Conservation (phyloP, 2,797 vertebrate species). For the Cetoscarus ocellatus region DNA sequence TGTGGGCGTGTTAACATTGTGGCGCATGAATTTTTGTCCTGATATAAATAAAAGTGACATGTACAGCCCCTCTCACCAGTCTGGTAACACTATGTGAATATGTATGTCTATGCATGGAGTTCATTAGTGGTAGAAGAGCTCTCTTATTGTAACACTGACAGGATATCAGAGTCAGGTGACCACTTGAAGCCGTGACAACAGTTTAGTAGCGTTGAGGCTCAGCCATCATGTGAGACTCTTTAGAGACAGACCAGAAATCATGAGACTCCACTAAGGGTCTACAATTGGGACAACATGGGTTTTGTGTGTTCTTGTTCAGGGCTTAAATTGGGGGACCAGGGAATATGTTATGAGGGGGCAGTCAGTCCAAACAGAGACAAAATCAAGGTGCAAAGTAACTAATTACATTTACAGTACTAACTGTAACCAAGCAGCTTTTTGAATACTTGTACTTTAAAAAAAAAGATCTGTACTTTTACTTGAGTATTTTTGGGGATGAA, state of each 20-base stretch:
- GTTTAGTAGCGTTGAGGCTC: conserved; percentile 17
- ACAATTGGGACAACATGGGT: conserved; percentile 25
- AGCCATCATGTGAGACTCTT: conserved; percentile 70
- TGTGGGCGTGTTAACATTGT: background rate
- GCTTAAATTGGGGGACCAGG: too few relatives aligned
- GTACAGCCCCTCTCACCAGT: background rate
- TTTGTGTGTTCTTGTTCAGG: conserved; percentile 9
- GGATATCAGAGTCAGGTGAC: conserved; percentile 57
- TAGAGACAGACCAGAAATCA: conserved; percentile 56
- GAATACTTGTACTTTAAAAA: too few relatives aligned
- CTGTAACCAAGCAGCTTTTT: too few relatives aligned
- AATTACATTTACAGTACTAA: too few relatives aligned
- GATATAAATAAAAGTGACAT: background rate
- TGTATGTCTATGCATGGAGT: background rate
- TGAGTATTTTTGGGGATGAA: too few relatives aligned
- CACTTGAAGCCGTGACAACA: conserved; percentile 18
- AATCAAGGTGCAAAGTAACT: background rate
- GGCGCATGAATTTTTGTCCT: background rate
- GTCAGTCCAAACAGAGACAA: background rate
- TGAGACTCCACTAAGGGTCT: conserved; percentile 59
- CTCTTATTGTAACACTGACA: conserved; percentile 13
- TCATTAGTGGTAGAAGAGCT: background rate
- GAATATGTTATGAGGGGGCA: background rate
- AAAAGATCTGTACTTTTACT: too few relatives aligned
- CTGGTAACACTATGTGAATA: conserved; percentile 2